Percentiles rank a stretch among this genome's conserved stretches.
These are phyloP conservation scores for Ectobius pallidus DNA, from an alignment of 2,888 invertebrate genomes.

Conservation along the genomic window DNA sequence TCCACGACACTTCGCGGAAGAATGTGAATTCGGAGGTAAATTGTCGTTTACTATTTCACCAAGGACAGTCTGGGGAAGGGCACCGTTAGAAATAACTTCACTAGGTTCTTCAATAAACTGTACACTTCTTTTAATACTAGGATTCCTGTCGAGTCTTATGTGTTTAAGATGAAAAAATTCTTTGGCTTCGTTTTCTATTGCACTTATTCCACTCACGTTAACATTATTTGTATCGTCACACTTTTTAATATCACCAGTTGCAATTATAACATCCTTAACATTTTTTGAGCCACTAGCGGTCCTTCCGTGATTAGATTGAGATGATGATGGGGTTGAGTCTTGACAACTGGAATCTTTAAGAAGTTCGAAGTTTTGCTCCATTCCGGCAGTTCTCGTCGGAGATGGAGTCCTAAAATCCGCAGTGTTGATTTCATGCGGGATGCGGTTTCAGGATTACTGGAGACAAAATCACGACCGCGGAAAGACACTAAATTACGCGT, in stretches of 20 bases:
- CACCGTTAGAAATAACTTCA: background rate
- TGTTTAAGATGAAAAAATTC: background rate
- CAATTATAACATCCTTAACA: background rate
- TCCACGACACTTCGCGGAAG: background rate
- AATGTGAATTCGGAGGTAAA: background rate
- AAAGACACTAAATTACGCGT: no score
- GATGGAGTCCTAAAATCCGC: background rate
- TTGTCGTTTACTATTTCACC: no score
- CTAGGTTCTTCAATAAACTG: background rate
- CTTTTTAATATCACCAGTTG: no score
- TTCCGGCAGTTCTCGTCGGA: constrained; percentile 25
- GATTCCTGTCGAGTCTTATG: background rate
- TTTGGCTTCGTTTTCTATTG: background rate
- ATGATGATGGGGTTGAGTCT: background rate
- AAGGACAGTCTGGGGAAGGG: background rate
- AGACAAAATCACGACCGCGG: background rate
- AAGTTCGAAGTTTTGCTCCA: background rate
- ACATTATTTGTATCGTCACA: background rate
- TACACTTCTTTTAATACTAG: background rate
- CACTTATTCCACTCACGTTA: background rate
- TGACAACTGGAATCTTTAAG: background rate
- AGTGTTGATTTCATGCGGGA: constrained; percentile 19
- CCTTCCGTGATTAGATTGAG: background rate
- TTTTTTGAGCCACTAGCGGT: background rate
- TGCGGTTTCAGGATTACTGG: background rate